phyloP scores from a whole-genome alignment of 1,140 invertebrate genomes.

The Zaprionus davidi region DNA sequence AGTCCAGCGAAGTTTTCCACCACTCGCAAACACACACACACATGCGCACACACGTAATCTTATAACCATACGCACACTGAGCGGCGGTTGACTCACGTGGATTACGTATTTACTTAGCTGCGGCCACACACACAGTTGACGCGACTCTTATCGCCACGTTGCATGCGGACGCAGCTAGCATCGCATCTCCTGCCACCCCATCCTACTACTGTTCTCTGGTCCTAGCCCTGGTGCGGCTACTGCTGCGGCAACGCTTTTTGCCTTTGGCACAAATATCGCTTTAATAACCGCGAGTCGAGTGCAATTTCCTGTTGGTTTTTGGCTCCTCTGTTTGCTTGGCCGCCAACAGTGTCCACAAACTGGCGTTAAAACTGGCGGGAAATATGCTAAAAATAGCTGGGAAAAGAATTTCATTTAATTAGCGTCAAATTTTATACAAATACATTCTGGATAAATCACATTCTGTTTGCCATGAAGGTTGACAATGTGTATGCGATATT shows the following conservation, averaged over 20 bases:
- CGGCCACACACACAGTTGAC: constrained; percentile 39
- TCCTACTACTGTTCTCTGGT: background rate
- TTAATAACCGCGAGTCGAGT: constrained; percentile 64
- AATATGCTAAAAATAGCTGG: constrained; percentile 4
- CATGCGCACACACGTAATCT: constrained; percentile 8
- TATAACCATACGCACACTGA: constrained; percentile 11
- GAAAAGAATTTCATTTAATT: constrained; percentile 9
- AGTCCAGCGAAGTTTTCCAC: constrained; percentile 8
- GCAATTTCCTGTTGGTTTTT: constrained; percentile 66
- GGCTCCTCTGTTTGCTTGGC: constrained; percentile 58
- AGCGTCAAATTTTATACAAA: background rate
- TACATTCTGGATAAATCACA: background rate
- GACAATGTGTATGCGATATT: constrained; percentile 11
- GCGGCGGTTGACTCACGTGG: constrained; percentile 48
- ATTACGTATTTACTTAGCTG: constrained; percentile 71
- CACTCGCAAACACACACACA: background rate
- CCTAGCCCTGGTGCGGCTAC: background rate
- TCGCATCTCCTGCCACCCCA: background rate
- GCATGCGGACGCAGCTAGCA: constrained; percentile 43
- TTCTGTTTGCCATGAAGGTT: background rate
- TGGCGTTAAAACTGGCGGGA: constrained; percentile 25
- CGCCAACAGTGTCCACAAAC: constrained; percentile 27
- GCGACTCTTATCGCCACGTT: constrained; percentile 53
- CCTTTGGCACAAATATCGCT: constrained; percentile 70
- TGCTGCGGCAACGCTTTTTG: constrained; percentile 35